phyloP scores from a whole-genome alignment of 2,888 invertebrate species.

The Drosophila heteroneura region DNA sequence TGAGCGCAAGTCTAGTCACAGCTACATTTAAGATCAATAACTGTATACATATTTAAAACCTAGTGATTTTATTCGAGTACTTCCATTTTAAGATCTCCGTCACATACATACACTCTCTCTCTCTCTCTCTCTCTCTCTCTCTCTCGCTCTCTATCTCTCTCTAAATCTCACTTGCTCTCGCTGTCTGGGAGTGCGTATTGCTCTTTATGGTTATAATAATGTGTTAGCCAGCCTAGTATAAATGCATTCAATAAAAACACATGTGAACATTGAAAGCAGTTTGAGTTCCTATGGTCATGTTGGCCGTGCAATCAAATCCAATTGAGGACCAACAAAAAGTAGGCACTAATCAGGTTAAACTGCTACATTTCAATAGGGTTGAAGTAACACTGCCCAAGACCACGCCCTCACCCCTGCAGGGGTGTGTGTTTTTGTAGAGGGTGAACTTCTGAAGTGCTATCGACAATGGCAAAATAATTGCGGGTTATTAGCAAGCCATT shows the following conservation, averaged over 20 bases:
- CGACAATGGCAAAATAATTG: constrained; percentile 70
- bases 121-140: not conserved
- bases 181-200: constrained; percentile 5
- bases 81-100: constrained; percentile 52
- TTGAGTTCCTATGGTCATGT: constrained; percentile 18
- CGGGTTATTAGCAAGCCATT: constrained; percentile 73
- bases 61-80: constrained; percentile 66
- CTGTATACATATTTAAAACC: constrained; percentile 29
- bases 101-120: not conserved
- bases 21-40: constrained; percentile 35
- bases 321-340: constrained; percentile 66
- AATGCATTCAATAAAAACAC: constrained; percentile 67
- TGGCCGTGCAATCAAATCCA: constrained; percentile 63
- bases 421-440: constrained; percentile 22
- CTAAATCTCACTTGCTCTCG: not conserved
- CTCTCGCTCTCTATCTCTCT: not conserved
- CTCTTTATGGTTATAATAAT: constrained; percentile 33
- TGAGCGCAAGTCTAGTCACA: constrained; percentile 61
- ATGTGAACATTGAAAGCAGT: constrained; percentile 31
- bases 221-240: constrained; percentile 57
- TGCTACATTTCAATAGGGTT: constrained; percentile 60
- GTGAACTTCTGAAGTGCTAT: constrained; percentile 41
- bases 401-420: constrained; percentile 15
- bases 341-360: constrained; percentile 68
- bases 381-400: constrained; percentile 35